These are phyloP conservation scores for Mystacides longicornis DNA, from an alignment of 2,888 invertebrate species.

Conservation along the genomic window DNA sequence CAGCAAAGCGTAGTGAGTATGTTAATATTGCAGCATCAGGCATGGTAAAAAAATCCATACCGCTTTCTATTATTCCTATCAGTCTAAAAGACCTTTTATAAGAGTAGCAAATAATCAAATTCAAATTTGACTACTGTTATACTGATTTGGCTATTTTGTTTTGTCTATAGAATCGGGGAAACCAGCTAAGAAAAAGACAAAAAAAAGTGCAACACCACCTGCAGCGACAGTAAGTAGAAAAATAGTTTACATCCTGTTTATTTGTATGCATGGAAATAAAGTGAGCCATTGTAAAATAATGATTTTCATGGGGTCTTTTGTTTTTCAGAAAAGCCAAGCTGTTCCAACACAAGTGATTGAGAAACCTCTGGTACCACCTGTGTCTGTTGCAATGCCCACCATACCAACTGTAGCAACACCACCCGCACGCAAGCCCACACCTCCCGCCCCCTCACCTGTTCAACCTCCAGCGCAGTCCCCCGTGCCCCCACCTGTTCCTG, in stretches of 20 bases:
- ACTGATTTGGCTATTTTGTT: constrained; percentile 6
- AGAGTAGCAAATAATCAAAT: too few relatives aligned
- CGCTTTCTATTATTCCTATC: too few relatives aligned
- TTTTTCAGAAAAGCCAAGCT: constrained; percentile 19
- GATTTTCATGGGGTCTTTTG: not conserved
- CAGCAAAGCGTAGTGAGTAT: too few relatives aligned
- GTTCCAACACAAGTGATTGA: constrained; percentile 15
- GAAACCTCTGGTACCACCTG: constrained; percentile 20
- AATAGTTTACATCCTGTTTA: not conserved
- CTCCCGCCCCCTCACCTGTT: constrained; percentile 21
- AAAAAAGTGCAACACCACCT: constrained; percentile 38
- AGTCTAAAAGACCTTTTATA: too few relatives aligned
- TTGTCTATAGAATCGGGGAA: not conserved
- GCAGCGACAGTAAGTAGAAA: constrained; percentile 24
- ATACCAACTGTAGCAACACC: constrained; percentile 37
- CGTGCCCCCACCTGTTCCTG: constrained; percentile 8
- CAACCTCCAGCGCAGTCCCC: constrained; percentile 29
- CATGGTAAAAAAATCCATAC: too few relatives aligned
- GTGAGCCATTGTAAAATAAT: too few relatives aligned
- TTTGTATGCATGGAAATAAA: too few relatives aligned
- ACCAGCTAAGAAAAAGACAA: constrained; percentile 43
- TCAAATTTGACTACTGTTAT: too few relatives aligned
- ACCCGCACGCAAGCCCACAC: constrained; percentile 31
- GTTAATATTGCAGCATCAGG: too few relatives aligned
- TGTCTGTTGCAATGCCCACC: constrained; percentile 28